Evolutionary conservation across 2,797 vertebrate genomes (phyloP).

Genomic region (Anguilla pacifica): DNA sequence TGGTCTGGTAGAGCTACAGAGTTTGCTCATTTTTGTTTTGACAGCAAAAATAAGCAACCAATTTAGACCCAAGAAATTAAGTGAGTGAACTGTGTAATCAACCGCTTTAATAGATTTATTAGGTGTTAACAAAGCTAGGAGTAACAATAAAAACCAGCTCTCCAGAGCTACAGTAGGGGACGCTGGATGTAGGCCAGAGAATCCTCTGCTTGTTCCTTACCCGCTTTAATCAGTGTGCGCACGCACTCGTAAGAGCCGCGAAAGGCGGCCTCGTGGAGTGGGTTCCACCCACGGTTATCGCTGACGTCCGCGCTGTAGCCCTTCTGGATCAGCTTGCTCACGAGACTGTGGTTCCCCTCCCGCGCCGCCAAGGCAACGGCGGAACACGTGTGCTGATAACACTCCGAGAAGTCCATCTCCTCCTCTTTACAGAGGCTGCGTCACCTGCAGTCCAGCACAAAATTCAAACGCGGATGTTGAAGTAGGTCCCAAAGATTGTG

Average conservation of each 20-base stretch:
- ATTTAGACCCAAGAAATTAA: background rate
- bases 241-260: conserved; percentile 77
- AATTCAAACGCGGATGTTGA: background rate
- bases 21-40: background rate
- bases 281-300: conserved; percentile 91
- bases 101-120: background rate
- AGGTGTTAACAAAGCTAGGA: background rate
- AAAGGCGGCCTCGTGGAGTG: conserved; percentile 89
- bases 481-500: background rate
- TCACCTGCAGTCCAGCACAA: background rate
- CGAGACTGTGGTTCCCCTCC: conserved; percentile 64
- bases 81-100: background rate
- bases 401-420: conserved; percentile 90
- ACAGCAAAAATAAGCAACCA: background rate
- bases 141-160: background rate
- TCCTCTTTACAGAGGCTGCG: background rate
- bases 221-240: conserved; percentile 68
- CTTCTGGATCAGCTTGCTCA: conserved; percentile 77
- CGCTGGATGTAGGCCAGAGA: background rate
- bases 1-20: background rate
- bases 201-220: background rate
- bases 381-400: conserved; percentile 84
- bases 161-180: background rate
- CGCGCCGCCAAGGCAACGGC: conserved; percentile 81
- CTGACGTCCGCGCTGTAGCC: conserved; percentile 78